These are phyloP conservation scores for Oryctolagus cuniculus DNA, from an alignment of 2,113 vertebrate genomes.

Conservation along the genomic window DNA sequence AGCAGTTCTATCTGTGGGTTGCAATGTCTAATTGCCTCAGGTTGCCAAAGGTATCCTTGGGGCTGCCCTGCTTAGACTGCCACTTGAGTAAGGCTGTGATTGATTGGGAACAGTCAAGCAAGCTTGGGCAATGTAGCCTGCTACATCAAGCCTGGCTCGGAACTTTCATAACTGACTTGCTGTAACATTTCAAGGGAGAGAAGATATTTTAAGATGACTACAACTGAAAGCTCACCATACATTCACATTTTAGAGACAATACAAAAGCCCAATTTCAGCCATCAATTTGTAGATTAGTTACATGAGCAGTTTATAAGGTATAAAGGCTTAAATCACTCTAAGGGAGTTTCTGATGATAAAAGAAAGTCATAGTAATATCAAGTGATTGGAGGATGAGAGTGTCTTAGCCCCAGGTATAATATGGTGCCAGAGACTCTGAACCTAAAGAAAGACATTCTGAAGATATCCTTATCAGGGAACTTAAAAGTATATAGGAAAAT, in stretches of 20 bases:
- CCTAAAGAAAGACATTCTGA: neutral
- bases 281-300: neutral
- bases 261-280: neutral
- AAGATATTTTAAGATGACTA: neutral
- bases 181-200: neutral
- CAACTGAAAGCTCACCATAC: neutral
- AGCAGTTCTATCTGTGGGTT: neutral
- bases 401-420: neutral
- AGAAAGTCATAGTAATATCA: neutral
- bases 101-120: neutral
- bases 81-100: neutral
- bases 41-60: neutral
- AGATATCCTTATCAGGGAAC: neutral
- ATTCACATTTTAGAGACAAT: neutral
- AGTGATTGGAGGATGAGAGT: neutral
- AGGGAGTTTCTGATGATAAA: neutral
- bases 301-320: neutral
- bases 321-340: neutral
- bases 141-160: neutral
- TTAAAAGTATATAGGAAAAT: neutral
- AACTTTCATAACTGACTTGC: neutral
- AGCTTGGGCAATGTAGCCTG: neutral
- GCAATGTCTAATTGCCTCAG: neutral
- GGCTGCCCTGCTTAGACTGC: neutral
- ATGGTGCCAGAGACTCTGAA: neutral